Conservation (phyloP, 2,113 vertebrate species). For the Trematocara zebra region DNA sequence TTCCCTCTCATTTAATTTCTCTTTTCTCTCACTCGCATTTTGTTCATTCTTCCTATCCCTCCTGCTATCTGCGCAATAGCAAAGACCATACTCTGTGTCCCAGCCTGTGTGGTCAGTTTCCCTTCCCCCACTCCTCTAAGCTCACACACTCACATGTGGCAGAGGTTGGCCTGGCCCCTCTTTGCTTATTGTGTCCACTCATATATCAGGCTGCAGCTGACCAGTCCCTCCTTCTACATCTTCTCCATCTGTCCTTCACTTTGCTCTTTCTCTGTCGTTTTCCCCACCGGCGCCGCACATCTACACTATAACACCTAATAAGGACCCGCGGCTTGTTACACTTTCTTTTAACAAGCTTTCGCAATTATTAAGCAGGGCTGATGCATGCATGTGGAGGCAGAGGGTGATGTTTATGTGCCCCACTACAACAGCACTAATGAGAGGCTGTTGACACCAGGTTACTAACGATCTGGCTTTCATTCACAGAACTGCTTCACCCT, state of each 20-base stretch:
- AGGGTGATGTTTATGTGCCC: slow-evolving; percentile 35
- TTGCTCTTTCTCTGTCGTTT: slow-evolving; percentile 34
- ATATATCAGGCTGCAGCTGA: slow-evolving; percentile 74
- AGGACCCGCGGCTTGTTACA: slow-evolving; percentile 20
- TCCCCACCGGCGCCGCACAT: neutral
- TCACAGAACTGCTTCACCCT: slow-evolving; percentile 24
- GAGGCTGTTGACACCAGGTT: slow-evolving; percentile 57
- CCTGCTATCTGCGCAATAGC: neutral
- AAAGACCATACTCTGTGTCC: slow-evolving; percentile 49
- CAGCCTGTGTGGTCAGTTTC: slow-evolving; percentile 63
- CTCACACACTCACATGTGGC: slow-evolving; percentile 52
- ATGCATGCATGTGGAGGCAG: neutral
- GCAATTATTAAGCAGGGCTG: slow-evolving; percentile 4
- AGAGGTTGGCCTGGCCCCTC: slow-evolving; percentile 48
- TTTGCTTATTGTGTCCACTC: slow-evolving; percentile 72
- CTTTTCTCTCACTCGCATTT: neutral
- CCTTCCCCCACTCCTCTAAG: slow-evolving; percentile 56
- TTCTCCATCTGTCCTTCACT: slow-evolving; percentile 64
- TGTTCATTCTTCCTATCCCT: neutral
- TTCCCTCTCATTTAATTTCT: neutral
- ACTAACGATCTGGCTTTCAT: slow-evolving; percentile 52
- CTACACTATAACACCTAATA: slow-evolving; percentile 29
- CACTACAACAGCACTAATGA: slow-evolving; percentile 46
- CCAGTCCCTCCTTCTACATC: slow-evolving; percentile 46
- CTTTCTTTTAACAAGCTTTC: slow-evolving; percentile 45